Conservation (phyloP, 1,140 invertebrate species). For the Helicoverpa zea region DNA sequence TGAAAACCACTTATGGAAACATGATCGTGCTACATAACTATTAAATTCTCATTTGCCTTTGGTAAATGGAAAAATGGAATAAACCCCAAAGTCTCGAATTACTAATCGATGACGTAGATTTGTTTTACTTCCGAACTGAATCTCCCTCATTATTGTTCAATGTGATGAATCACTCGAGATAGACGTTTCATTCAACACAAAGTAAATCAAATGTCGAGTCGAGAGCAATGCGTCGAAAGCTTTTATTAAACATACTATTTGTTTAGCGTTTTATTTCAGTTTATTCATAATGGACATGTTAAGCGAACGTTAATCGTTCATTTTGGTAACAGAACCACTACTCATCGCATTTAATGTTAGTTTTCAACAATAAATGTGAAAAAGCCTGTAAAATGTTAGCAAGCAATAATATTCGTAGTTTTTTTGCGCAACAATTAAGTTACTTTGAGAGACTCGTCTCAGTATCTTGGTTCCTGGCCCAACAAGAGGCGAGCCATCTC, state of each 20-base stretch:
- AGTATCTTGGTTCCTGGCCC: constrained; percentile 8
- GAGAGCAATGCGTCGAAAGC: constrained; percentile 65
- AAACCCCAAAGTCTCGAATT: constrained; percentile 68
- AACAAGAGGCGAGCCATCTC: neutral
- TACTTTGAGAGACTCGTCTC: neutral
- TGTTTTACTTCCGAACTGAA: constrained; percentile 72
- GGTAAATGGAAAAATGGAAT: constrained; percentile 50
- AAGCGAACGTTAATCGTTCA: constrained; percentile 66
- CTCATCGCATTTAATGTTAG: constrained; percentile 59
- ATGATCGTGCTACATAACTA: constrained; percentile 49
- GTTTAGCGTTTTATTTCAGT: constrained; percentile 68
- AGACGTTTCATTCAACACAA: constrained; percentile 70
- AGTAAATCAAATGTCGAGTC: constrained; percentile 72
- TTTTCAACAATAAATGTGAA: constrained; percentile 9
- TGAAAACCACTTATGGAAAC: constrained; percentile 44
- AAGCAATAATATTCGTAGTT: neutral
- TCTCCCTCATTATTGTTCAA: constrained; percentile 73
- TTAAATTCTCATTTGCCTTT: constrained; percentile 44
- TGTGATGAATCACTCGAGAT: constrained; percentile 81
- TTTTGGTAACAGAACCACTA: constrained; percentile 58
- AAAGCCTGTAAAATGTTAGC: neutral
- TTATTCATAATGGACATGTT: constrained; percentile 58
- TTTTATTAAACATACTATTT: constrained; percentile 68
- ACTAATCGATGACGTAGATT: constrained; percentile 77
- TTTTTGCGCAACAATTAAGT: neutral